Conservation (phyloP, 2,888 invertebrate genomes). For the Ennomos fuscantarius region DNA sequence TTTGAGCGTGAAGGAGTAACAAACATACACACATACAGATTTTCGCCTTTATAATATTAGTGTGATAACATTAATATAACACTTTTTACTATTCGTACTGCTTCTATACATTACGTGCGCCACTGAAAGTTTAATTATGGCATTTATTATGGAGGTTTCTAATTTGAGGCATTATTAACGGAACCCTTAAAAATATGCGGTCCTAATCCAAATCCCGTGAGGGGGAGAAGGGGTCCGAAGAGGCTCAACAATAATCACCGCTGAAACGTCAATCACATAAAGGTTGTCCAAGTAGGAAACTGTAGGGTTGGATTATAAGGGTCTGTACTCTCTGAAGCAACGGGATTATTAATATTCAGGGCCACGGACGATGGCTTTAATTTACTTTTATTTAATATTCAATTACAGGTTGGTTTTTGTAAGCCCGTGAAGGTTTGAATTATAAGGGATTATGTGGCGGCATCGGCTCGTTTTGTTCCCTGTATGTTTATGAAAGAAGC, state of each 20-base stretch:
- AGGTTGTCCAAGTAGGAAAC: slow-evolving; percentile 69
- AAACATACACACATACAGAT: too few species aligned
- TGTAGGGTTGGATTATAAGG: slow-evolving; percentile 82
- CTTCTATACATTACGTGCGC: too few species aligned
- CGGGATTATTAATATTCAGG: slow-evolving; percentile 76
- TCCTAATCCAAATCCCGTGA: slow-evolving; percentile 59
- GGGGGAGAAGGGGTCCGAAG: slow-evolving; percentile 47
- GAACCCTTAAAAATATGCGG: slow-evolving; percentile 48
- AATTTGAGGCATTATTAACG: background rate
- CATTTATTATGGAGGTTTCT: background rate
- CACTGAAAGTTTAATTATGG: too few species aligned
- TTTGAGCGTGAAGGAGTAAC: too few species aligned
- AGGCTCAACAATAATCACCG: slow-evolving; percentile 64
- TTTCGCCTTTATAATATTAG: too few species aligned
- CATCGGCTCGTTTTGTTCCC: slow-evolving; percentile 31
- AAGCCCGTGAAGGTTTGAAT: slow-evolving; percentile 44
- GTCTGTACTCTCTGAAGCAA: slow-evolving; percentile 70
- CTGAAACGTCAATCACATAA: slow-evolving; percentile 77
- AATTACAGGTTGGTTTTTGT: slow-evolving; percentile 60
- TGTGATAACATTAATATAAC: too few species aligned
- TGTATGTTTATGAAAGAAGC: slow-evolving; percentile 40
- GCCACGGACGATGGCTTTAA: slow-evolving; percentile 65
- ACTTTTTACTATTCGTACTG: too few species aligned
- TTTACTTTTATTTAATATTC: slow-evolving; percentile 71
- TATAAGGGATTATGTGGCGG: slow-evolving; percentile 41